phyloP scores from a whole-genome alignment of 2,888 invertebrate genomes.

The Oscheius sp. region DNA sequence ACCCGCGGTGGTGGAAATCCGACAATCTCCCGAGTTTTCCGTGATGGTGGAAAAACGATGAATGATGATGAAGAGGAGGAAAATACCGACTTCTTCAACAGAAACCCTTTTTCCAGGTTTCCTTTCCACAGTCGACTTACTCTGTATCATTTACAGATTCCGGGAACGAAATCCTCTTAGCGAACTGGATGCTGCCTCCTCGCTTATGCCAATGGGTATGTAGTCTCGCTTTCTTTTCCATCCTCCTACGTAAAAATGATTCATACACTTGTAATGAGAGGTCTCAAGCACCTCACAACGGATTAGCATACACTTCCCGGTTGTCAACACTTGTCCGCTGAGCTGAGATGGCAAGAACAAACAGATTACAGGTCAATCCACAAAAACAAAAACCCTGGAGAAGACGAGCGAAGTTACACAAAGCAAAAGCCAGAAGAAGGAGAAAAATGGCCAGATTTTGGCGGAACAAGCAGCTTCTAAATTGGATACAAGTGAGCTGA shows the following conservation, averaged over 20 bases:
- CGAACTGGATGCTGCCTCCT: slow-evolving; percentile 31
- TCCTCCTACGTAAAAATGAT: slow-evolving; percentile 7
- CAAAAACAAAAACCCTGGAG: slow-evolving; percentile 68
- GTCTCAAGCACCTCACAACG: slow-evolving; percentile 10
- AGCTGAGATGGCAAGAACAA: slow-evolving; percentile 22
- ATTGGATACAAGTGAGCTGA: slow-evolving; percentile 64
- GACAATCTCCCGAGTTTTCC: slow-evolving; percentile 55
- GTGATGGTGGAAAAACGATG: slow-evolving; percentile 55
- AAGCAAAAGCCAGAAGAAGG: slow-evolving; percentile 63
- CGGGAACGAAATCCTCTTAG: slow-evolving; percentile 25
- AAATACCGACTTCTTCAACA: slow-evolving; percentile 53
- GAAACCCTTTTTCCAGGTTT: slow-evolving; percentile 47
- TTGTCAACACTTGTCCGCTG: slow-evolving; percentile 24
- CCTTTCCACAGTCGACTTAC: neutral
- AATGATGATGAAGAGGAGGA: slow-evolving; percentile 65
- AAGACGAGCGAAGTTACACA: slow-evolving; percentile 66
- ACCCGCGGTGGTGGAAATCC: slow-evolving; percentile 63
- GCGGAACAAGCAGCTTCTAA: slow-evolving; percentile 66
- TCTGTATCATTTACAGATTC: slow-evolving; percentile 31
- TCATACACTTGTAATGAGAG: slow-evolving; percentile 25
- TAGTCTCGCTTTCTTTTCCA: neutral
- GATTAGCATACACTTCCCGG: slow-evolving; percentile 24
- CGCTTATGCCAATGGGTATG: neutral
- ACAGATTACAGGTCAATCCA: slow-evolving; percentile 45
- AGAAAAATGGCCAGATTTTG: slow-evolving; percentile 64